Base-by-base conservation (phyloP, 2,113 vertebrate species). In the Dasyornis broadbenti region DNA sequence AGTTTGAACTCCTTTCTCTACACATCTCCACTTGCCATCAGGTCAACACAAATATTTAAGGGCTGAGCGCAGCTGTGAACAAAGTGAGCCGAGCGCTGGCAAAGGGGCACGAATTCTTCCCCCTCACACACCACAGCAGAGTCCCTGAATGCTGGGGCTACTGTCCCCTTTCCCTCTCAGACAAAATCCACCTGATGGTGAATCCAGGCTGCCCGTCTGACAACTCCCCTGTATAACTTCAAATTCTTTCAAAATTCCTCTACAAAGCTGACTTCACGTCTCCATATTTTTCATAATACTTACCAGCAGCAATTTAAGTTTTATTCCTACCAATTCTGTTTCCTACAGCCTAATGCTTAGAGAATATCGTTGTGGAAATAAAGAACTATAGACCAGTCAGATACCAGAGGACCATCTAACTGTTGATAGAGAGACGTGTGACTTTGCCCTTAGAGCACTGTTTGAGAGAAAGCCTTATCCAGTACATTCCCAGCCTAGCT, bases 21-120 rank as follows among this genome's bases (percentile, higher is more conserved):
- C 80, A 78, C 86, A 91, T 85, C 89, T 91, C 90, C 93, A 92
- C 73, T 94, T 87, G 89, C 94, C 73, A 82, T 64, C 84, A 54
- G 91, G 89, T 95, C 87, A 91, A 86, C 81, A 87, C 89, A 95
- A 94, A 95, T 77, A 95, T 89, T 93, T 83, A 81, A 93, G 88
- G 82, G 59, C 57, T 90, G 63, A 94, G 86, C 0, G 1, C 92
- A 92, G 90, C 86, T 95, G 85, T 72, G 90, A 97, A 88, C 75
- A 96, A 95, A 88, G 82, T 21, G 17, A 86, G 27, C 35, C 76
- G 47, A 49, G 68, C 3, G 13, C 60, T 71, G 86, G 50, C 8
- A 7, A 83, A 89, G 44, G 64, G 83, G 60, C 80, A 81, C 1
- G 1, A 33, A 86, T 83, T 75, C 91, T 94, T 89, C 57, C 68